phyloP scores from a whole-genome alignment of 1,140 invertebrate species.

The Pseudomyrmex pallidus region DNA sequence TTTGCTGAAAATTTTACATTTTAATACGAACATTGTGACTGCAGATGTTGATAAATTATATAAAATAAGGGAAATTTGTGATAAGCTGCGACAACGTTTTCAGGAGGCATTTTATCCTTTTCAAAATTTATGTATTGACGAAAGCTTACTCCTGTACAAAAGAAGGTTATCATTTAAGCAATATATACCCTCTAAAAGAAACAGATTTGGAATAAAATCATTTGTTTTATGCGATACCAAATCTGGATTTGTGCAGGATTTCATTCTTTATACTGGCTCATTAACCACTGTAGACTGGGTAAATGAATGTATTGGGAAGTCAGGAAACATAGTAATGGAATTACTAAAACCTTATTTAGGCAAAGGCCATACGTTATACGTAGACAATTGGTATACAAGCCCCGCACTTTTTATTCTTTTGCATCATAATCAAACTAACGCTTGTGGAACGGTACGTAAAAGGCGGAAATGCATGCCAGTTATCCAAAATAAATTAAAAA shows the following conservation, averaged over 20 bases:
- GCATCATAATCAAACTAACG: neutral
- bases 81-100: slow-evolving; percentile 47
- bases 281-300: neutral
- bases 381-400: slow-evolving; percentile 28
- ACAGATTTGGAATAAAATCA: slow-evolving; percentile 32
- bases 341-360: too few species aligned
- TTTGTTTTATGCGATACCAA: slow-evolving; percentile 41
- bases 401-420: slow-evolving; percentile 47
- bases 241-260: slow-evolving; percentile 48
- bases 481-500: slow-evolving; percentile 47
- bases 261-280: slow-evolving; percentile 26
- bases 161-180: slow-evolving; percentile 26
- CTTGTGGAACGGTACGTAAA: slow-evolving; percentile 38
- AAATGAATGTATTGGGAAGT: slow-evolving; percentile 24
- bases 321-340: too few species aligned
- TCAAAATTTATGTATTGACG: slow-evolving; percentile 16
- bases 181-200: slow-evolving; percentile 22
- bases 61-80: slow-evolving; percentile 52
- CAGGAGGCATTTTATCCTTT: neutral
- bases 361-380: too few species aligned
- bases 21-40: slow-evolving; percentile 31
- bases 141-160: slow-evolving; percentile 49
- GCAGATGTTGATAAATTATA: slow-evolving; percentile 40
- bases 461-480: slow-evolving; percentile 37
- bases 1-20: slow-evolving; percentile 58